A percentile compares a stretch with the other conserved stretches of the same genome.
These are phyloP conservation scores for Smithornis capensis DNA, from an alignment of 2,113 vertebrate genomes.

Conservation along the genomic window DNA sequence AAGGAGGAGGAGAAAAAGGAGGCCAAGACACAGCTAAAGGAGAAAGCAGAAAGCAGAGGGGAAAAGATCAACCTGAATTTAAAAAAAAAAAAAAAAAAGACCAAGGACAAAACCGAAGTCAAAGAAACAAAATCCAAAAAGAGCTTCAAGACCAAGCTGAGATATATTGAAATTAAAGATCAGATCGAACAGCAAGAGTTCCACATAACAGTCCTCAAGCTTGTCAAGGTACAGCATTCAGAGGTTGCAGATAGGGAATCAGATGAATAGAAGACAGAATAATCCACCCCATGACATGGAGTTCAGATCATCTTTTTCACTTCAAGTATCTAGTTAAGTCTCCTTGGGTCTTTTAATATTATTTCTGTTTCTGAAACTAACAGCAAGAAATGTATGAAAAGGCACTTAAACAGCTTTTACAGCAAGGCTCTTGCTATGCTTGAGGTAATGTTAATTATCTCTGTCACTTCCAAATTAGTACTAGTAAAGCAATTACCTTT, in stretches of 20 bases:
- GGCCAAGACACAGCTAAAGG: not conserved
- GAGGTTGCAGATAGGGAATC: not conserved
- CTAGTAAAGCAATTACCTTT: not conserved
- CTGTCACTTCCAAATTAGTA: not conserved
- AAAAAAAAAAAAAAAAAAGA: not conserved
- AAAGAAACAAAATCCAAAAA: constrained; percentile 10
- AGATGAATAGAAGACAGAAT: constrained; percentile 8
- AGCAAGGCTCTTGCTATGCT: not conserved
- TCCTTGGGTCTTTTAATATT: not conserved
- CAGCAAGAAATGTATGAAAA: not conserved
- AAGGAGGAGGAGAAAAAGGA: constrained; percentile 43
- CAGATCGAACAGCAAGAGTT: constrained; percentile 21
- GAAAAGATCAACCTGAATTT: not conserved
- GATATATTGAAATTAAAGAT: constrained; percentile 31
- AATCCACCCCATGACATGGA: not conserved
- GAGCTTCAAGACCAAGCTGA: constrained; percentile 16
- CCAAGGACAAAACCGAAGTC: not conserved
- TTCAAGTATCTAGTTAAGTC: not conserved
- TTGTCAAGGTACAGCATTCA: not conserved
- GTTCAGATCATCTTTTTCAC: constrained; percentile 1
- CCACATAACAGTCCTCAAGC: not conserved
- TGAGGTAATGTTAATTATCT: not conserved
- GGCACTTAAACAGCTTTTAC: not conserved
- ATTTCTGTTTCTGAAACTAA: constrained; percentile 9
- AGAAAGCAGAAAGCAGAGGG: not conserved